phyloP scores from a whole-genome alignment of 2,797 vertebrate genomes.

The Phyllotis vaccarum region DNA sequence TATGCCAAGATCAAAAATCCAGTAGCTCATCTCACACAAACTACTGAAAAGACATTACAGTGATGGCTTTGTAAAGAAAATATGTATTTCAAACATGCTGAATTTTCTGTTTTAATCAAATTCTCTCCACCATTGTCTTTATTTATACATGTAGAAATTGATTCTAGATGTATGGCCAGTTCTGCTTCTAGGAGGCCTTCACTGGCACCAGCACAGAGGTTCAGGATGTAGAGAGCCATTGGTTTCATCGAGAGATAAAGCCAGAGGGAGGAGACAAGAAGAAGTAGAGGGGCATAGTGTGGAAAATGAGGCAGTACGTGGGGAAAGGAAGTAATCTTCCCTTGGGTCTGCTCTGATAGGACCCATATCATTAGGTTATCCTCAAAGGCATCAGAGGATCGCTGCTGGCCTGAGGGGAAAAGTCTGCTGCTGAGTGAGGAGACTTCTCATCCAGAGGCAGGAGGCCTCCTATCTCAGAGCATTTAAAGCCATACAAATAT shows the following conservation, averaged over 20 bases:
- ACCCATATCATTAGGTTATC: not conserved
- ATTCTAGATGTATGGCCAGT: not conserved
- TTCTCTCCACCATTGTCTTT: not conserved
- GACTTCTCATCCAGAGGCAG: not conserved
- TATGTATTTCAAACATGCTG: not conserved
- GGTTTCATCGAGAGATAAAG: not conserved
- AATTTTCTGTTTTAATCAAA: constrained; percentile 23
- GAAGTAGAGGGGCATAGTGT: not conserved
- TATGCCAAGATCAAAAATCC: not conserved
- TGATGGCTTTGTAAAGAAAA: not conserved
- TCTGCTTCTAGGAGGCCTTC: not conserved
- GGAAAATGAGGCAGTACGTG: not conserved
- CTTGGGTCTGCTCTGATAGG: not conserved
- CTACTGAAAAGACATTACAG: not conserved
- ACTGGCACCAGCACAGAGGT: not conserved
- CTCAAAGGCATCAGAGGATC: not conserved
- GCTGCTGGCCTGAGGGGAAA: not conserved
- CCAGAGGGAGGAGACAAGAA: not conserved
- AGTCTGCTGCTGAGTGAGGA: not conserved
- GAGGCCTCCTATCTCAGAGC: no score
- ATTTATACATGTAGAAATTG: not conserved
- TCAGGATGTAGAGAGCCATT: not conserved
- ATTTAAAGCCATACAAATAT: not conserved
- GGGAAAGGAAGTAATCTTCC: not conserved
- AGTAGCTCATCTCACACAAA: not conserved